Evolutionary conservation across 2,113 vertebrate genomes (phyloP).

Genomic region (Tragelaphus strepsiceros): DNA sequence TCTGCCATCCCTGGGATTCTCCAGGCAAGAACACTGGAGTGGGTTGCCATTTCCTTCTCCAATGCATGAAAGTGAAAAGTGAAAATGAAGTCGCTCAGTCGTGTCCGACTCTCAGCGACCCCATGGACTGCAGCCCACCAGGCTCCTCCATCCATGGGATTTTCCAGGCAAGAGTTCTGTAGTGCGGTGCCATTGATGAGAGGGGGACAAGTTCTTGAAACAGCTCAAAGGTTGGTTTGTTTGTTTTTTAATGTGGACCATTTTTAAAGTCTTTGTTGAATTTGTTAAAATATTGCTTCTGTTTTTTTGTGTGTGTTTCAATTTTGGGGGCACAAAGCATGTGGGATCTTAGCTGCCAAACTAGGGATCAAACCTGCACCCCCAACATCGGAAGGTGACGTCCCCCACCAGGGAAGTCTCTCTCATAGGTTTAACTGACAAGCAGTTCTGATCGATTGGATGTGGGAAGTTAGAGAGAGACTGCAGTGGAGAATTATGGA

Average conservation of each 20-base stretch:
- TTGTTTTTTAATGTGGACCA: background rate
- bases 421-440: background rate
- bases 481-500: background rate
- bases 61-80: no score
- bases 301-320: background rate
- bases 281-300: background rate
- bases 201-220: background rate
- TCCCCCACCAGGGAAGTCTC: background rate
- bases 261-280: background rate
- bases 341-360: background rate
- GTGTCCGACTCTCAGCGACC: no score
- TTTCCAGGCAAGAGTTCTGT: no score
- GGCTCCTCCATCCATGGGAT: no score
- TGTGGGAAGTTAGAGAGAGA: background rate
- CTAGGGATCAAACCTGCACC: background rate
- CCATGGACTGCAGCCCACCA: no score
- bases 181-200: background rate
- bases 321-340: background rate
- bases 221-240: background rate
- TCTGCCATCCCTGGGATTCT: no score
- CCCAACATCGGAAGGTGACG: fast-evolving
- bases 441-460: background rate
- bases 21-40: no score
- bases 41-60: no score
- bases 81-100: no score